Base-by-base conservation (phyloP, 2,888 invertebrate species). In the Ormyrus rosae region DNA sequence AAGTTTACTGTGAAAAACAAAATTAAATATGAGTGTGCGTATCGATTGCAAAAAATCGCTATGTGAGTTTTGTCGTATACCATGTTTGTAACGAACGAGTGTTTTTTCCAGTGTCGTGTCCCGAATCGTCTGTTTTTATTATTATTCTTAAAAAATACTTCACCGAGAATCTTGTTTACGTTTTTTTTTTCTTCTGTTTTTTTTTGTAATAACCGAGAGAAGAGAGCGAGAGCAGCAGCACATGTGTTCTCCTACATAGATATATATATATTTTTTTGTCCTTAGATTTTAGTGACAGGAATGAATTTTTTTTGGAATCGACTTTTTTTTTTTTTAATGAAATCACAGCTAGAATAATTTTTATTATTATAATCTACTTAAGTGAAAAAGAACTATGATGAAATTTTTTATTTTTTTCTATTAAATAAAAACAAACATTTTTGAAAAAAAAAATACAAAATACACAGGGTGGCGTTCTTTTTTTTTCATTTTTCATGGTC, bases 341-440 rank as follows among this genome's bases (percentile, higher is more conserved):
- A 34, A 34, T 34, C 34, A 34, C 68, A 61, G 71, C 70, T 82
- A 80, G 82, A 82, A 82, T 82, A 78, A 75, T 80, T 80, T 80
- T 82, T 82, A 81, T 82, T 82, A 81, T 82, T 81, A 81, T 79
- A 79, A 82, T 76, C 81, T 81, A 82, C 81, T 80, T 82, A 81
- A 82, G 78, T 76, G n/a, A 77, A 81, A 77, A 77, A 67, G 56
- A 79, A 82, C 65, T 81, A 81, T 79, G 76, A 81, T 65, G 81
- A 82, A 81, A 82, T 82, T 82, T 82, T 82, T 82, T 81, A 82
- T 82, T 82, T 82, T 82, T 82, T 82, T 82, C 82, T 82, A 82
- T 82, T 81, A 82, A 82, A 82, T 82, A 82, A 82, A 82, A 81
- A 82, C 78, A 79, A 82, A 82, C 72, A 81, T 79, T 82, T 82